These are phyloP conservation scores for Phalera bucephala DNA, from an alignment of 2,888 invertebrate species.

Conservation along the genomic window DNA sequence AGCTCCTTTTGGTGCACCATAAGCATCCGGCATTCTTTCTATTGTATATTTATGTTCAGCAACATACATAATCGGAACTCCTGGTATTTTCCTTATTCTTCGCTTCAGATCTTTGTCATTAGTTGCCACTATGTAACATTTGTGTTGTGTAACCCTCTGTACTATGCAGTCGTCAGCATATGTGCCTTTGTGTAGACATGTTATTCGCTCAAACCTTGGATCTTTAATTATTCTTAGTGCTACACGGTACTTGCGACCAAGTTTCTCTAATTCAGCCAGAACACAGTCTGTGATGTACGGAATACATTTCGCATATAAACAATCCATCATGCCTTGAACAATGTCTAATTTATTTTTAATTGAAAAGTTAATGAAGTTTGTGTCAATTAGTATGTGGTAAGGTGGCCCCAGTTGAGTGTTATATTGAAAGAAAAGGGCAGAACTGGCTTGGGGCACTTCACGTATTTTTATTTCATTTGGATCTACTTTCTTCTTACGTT, in stretches of 20 bases:
- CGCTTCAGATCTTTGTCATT: conserved; percentile 98
- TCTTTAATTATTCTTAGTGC: conserved; percentile 97
- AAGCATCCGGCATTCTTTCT: conserved; percentile 99
- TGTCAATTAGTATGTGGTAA: conserved; percentile 97
- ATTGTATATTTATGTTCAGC: conserved; percentile 96
- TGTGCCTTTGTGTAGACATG: conserved; percentile 98
- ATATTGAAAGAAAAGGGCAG: conserved; percentile 98
- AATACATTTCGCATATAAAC: conserved; percentile 98
- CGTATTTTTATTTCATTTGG: conserved; percentile 89
- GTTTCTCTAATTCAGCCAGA: conserved; percentile 97
- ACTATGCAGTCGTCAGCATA: conserved; percentile 99
- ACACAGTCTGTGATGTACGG: conserved; percentile 99
- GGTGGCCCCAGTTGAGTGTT: conserved; percentile 99
- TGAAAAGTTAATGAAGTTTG: conserved; percentile 99
- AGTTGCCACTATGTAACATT: conserved; percentile 99
- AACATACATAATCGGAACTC: conserved; percentile 99
- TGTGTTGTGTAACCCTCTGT: conserved; percentile 97
- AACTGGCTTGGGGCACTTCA: conserved; percentile 93
- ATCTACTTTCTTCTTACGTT: conserved; percentile 88
- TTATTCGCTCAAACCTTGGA: conserved; percentile 94
- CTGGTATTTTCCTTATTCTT: conserved; percentile 98
- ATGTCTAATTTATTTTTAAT: conserved; percentile 99
- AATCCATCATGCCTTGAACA: conserved; percentile 99
- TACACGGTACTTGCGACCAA: conserved; percentile 96
- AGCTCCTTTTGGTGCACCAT: conserved; percentile 92